Percentiles rank a stretch among this genome's conserved stretches.
phyloP scores from a whole-genome alignment of 2,113 vertebrate genomes.

The Anthoscopus minutus region DNA sequence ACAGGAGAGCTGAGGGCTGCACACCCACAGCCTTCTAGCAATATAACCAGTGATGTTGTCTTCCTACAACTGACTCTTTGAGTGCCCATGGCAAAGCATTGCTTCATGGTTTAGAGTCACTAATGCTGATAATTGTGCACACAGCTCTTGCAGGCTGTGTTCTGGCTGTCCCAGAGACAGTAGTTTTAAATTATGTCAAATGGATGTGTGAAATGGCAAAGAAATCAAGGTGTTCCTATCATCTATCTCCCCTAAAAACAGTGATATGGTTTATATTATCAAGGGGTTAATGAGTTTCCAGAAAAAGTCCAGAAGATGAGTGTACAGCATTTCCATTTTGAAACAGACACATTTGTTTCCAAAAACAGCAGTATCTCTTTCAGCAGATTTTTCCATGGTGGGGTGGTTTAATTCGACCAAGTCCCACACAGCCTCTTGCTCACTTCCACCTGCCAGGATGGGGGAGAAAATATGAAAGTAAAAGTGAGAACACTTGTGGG shows the following conservation, averaged over 20 bases:
- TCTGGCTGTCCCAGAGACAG: background rate
- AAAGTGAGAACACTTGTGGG: background rate
- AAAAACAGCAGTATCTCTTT: background rate
- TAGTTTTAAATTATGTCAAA: background rate
- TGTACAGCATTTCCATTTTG: background rate
- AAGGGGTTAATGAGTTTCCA: background rate
- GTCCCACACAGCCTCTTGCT: accelerated
- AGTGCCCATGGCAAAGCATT: background rate
- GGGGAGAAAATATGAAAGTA: background rate
- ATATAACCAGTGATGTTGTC: background rate
- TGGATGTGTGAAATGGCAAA: background rate
- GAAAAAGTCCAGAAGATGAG: background rate
- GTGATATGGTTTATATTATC: background rate
- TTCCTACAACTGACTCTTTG: background rate
- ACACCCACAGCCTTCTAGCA: background rate
- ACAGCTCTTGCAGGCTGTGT: background rate
- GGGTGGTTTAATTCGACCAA: background rate
- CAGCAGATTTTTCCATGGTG: background rate
- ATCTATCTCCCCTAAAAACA: background rate
- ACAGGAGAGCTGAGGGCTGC: background rate
- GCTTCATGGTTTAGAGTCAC: background rate
- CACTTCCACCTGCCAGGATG: background rate
- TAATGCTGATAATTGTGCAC: background rate
- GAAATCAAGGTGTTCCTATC: background rate
- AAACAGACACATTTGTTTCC: background rate